A percentile compares a stretch with the other conserved stretches of the same genome.
phyloP scores from a whole-genome alignment of 1,140 invertebrate species.

The Melanaphis sacchari region DNA sequence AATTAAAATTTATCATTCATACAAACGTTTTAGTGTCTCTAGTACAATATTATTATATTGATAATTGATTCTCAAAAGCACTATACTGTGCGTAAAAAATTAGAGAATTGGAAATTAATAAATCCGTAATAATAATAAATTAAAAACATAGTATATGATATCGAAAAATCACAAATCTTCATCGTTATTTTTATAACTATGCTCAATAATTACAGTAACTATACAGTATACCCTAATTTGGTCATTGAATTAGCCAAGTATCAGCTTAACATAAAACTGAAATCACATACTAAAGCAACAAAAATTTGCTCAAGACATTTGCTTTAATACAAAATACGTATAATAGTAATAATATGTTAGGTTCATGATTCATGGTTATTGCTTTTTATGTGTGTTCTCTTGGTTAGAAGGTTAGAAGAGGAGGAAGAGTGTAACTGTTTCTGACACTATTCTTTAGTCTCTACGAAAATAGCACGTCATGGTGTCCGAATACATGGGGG shows the following conservation, averaged over 20 bases:
- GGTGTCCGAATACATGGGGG: background rate
- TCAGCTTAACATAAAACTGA: no score
- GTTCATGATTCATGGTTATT: background rate
- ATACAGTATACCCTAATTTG: background rate
- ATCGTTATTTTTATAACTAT: background rate
- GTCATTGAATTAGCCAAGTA: background rate
- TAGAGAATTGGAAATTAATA: background rate
- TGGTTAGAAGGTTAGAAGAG: background rate
- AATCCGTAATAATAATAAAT: background rate
- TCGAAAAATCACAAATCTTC: background rate
- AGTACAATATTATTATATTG: background rate
- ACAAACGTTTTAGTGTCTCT: background rate
- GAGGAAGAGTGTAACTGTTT: background rate
- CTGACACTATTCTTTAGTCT: background rate
- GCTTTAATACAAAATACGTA: background rate
- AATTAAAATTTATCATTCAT: background rate
- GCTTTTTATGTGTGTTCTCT: background rate
- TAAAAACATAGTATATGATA: background rate
- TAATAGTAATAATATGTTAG: background rate
- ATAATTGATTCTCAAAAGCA: background rate
- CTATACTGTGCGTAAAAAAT: background rate
- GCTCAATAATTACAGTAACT: background rate
- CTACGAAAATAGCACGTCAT: background rate
- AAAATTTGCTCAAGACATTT: background rate
- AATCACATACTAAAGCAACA: no score